These are phyloP conservation scores for Prinia subflava DNA, from an alignment of 2,113 vertebrate species.

Conservation along the genomic window DNA sequence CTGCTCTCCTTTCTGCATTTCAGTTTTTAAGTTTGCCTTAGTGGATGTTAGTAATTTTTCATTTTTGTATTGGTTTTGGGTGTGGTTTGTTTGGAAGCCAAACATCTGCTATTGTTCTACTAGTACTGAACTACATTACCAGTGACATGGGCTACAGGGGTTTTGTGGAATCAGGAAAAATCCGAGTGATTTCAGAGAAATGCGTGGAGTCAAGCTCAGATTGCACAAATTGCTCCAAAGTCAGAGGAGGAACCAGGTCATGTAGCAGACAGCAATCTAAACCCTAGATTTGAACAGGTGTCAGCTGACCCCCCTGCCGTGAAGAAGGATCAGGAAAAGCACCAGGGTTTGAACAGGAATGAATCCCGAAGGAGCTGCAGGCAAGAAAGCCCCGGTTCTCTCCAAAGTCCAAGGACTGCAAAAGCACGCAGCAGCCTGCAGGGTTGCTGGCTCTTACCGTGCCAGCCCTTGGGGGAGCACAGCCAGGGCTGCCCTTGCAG, in stretches of 20 bases:
- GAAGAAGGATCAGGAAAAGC: not conserved
- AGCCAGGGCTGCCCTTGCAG: not conserved
- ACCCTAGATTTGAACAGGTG: slow-evolving; percentile 32
- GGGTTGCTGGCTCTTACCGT: not conserved
- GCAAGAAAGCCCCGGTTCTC: not conserved
- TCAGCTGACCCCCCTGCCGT: not conserved
- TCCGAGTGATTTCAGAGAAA: not conserved
- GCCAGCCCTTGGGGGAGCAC: not conserved
- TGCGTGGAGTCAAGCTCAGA: not conserved
- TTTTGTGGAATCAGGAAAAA: not conserved
- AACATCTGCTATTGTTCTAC: not conserved
- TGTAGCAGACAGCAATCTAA: not conserved
- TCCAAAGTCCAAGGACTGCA: not conserved
- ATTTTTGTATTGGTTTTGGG: not conserved
- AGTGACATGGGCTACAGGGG: not conserved
- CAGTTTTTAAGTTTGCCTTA: not conserved
- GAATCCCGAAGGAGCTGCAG: not conserved
- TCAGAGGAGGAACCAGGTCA: slow-evolving; percentile 22
- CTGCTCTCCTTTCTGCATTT: not conserved
- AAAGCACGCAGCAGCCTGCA: not conserved
- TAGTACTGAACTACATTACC: not conserved
- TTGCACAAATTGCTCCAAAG: slow-evolving; percentile 11
- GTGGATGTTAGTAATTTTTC: not conserved
- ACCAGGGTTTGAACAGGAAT: fast-evolving
- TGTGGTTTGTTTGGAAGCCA: not conserved